These are phyloP conservation scores for Phasia obesa DNA, from an alignment of 2,888 invertebrate genomes.

Conservation along the genomic window DNA sequence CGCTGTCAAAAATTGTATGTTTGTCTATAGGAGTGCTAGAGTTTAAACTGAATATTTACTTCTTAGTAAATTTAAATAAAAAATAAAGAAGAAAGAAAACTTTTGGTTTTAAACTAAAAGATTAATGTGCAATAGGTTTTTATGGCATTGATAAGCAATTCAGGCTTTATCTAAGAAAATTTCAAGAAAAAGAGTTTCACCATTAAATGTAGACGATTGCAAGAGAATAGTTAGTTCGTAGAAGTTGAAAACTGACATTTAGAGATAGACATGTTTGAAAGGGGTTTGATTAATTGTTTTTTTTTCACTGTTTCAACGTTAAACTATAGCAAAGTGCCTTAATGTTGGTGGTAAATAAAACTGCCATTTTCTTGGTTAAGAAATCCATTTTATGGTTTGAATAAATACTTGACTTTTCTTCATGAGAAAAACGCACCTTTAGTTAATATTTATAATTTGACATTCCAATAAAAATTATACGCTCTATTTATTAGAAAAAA, in stretches of 20 bases:
- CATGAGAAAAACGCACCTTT: conserved; percentile 12
- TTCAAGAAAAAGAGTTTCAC: conserved; percentile 17
- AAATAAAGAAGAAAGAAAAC: no score
- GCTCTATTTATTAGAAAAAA: no score
- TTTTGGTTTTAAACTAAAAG: neutral
- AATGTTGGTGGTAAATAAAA: conserved; percentile 5
- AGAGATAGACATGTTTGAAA: conserved; percentile 22
- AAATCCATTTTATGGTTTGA: neutral
- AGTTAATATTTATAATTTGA: no score
- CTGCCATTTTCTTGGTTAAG: neutral
- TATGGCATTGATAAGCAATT: conserved; percentile 41
- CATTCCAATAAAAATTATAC: no score
- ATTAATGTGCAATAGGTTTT: conserved; percentile 33
- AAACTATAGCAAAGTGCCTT: conserved; percentile 4
- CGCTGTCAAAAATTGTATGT: conserved; percentile 58
- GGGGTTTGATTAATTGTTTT: conserved; percentile 55
- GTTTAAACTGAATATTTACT: conserved; percentile 21
- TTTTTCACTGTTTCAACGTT: neutral
- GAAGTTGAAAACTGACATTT: conserved; percentile 47
- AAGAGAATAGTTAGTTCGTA: conserved; percentile 12
- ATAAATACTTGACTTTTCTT: neutral
- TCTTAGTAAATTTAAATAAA: neutral
- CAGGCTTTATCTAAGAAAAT: conserved; percentile 33
- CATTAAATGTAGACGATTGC: conserved; percentile 9
- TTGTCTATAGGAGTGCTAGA: conserved; percentile 45